Evolutionary conservation across 2,888 invertebrate genomes (phyloP).

Genomic region (Gortyna flavago): DNA sequence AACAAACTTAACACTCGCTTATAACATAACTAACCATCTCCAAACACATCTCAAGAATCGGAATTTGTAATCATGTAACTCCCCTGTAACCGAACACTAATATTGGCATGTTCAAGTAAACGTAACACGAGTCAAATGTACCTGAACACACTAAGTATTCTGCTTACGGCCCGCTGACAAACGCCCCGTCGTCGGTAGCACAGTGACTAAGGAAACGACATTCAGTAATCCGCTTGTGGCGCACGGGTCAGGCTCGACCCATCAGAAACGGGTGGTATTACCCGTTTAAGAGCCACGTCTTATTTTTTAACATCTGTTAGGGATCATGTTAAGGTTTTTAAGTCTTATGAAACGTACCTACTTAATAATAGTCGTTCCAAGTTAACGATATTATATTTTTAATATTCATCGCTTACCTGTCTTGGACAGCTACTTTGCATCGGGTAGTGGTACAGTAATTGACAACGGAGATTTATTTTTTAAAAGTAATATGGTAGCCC

Average conservation of each 20-base stretch:
- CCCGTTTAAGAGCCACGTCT: slow-evolving; percentile 42
- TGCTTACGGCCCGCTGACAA: slow-evolving; percentile 72
- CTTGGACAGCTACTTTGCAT: slow-evolving; percentile 15
- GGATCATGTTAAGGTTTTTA: slow-evolving; percentile 35
- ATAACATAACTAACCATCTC: slow-evolving; percentile 20
- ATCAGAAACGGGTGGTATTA: slow-evolving; percentile 60
- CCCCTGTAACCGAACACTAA: slow-evolving; percentile 50
- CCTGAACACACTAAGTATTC: slow-evolving; percentile 61
- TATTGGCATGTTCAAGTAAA: slow-evolving; percentile 54
- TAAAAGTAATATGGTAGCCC: background rate
- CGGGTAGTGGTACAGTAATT: slow-evolving; percentile 16
- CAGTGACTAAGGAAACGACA: slow-evolving; percentile 61
- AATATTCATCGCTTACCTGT: slow-evolving; percentile 31
- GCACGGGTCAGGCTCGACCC: slow-evolving; percentile 69
- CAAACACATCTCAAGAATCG: slow-evolving; percentile 28
- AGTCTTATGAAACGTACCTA: background rate
- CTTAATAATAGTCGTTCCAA: slow-evolving; percentile 13
- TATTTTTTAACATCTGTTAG: slow-evolving; percentile 48
- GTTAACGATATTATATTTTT: slow-evolving; percentile 33
- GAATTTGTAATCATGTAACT: slow-evolving; percentile 50
- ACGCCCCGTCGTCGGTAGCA: slow-evolving; percentile 60
- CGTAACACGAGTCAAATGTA: slow-evolving; percentile 57
- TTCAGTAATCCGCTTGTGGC: slow-evolving; percentile 78
- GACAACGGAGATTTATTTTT: slow-evolving; percentile 8
- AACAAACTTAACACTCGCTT: background rate